Evolutionary conservation across 2,113 vertebrate genomes (phyloP).

Genomic region (Cinclus mexicanus): DNA sequence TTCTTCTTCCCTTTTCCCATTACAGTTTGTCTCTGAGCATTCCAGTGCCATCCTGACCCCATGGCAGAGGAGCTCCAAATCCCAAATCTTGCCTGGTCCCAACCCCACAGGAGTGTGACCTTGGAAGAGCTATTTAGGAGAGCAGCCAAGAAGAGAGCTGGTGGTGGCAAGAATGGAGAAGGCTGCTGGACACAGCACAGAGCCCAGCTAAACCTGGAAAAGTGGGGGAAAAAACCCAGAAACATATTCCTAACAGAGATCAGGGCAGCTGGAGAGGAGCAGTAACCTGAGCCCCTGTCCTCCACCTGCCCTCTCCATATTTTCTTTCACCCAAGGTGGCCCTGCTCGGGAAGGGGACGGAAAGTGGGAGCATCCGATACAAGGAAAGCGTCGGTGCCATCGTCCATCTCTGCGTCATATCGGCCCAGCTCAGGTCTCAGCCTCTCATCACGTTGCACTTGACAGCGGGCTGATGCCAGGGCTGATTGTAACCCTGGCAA

Average conservation of each 20-base stretch:
- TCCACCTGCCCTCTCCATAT: constrained; percentile 13
- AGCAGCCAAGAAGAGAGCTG: background rate
- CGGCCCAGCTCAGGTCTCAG: constrained; percentile 8
- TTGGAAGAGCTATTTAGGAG: background rate
- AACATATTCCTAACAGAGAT: background rate
- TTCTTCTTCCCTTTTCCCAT: background rate
- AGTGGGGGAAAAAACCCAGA: fast-evolving
- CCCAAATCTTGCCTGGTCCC: background rate
- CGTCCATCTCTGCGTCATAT: constrained; percentile 41
- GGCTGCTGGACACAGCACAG: fast-evolving
- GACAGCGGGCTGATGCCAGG: background rate
- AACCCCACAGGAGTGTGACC: background rate
- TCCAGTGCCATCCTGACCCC: background rate
- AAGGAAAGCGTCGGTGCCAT: background rate
- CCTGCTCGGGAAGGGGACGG: background rate
- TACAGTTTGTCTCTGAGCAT: background rate
- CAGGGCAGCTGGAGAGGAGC: background rate
- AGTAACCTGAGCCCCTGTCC: constrained; percentile 11
- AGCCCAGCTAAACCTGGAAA: background rate
- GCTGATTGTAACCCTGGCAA: background rate
- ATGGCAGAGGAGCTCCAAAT: background rate
- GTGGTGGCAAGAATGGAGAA: background rate
- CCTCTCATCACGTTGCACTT: background rate
- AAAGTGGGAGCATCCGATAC: constrained; percentile 47
- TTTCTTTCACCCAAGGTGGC: constrained; percentile 21